Evolutionary conservation across 2,113 vertebrate species (phyloP).

Genomic region (Raja brachyura): DNA sequence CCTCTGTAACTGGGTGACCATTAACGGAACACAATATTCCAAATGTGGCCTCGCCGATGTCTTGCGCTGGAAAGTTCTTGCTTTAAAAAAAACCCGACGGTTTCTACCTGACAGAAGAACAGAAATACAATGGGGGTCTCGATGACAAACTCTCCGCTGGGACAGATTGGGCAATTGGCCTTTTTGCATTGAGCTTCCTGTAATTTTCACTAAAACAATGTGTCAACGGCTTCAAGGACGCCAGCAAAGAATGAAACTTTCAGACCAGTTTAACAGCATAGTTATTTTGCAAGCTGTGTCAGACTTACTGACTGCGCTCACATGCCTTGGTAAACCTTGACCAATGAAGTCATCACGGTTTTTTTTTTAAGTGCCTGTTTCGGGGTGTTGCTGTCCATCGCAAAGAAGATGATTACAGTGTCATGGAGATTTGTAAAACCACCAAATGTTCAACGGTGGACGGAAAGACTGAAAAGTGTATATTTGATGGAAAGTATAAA

Average conservation of each 20-base stretch:
- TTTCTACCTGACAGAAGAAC: slow-evolving; percentile 23
- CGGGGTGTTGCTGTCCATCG: too few relatives aligned
- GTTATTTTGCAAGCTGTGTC: neutral
- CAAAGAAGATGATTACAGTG: too few relatives aligned
- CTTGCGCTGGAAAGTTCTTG: too few relatives aligned
- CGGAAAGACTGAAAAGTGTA: too few relatives aligned
- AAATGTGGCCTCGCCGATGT: too few relatives aligned
- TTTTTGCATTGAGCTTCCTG: slow-evolving; percentile 35
- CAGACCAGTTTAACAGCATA: slow-evolving; percentile 17
- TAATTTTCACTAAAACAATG: slow-evolving; percentile 37
- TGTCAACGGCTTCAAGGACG: slow-evolving; percentile 26
- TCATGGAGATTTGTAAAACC: too few relatives aligned
- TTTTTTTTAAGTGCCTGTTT: neutral
- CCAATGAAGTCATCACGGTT: neutral
- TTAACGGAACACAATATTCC: too few relatives aligned
- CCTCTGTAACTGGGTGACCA: too few relatives aligned
- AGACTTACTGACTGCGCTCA: slow-evolving; percentile 21
- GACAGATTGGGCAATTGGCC: slow-evolving; percentile 9
- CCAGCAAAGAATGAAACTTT: slow-evolving; percentile 13
- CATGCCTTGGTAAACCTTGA: slow-evolving; percentile 3
- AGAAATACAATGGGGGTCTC: slow-evolving; percentile 21
- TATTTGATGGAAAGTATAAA: too few relatives aligned
- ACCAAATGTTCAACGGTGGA: too few relatives aligned
- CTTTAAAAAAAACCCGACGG: too few relatives aligned
- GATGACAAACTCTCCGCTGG: slow-evolving; percentile 27